Evolutionary conservation across 2,113 vertebrate species (phyloP), one percentile per base, ranked within the genome.

Genomic region (Sprattus sprattus): DNA sequence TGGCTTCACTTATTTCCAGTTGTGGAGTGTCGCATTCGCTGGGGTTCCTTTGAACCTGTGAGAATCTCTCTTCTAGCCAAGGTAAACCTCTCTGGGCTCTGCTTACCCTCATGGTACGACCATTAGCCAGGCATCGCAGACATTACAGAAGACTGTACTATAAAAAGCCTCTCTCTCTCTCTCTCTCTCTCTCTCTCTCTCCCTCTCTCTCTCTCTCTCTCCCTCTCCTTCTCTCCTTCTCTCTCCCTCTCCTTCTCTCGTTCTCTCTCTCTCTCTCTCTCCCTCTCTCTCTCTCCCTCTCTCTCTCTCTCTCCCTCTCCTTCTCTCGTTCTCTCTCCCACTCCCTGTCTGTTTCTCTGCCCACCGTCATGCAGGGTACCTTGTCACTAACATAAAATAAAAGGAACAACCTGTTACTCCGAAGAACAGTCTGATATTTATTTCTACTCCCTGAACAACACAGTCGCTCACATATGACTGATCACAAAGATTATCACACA

Each of bases 141-240:
- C 89, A 86, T 93, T 87, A 92, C 90, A 82, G 83, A 87, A 91
- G 47, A 83, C 84, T 75, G n/a, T 54, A 81, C 90, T 92, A 93
- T 92, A 92, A 91, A 92, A 92, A 92, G 85, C 52, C 54, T 11
- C 3, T 86, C 87, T 89, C 81, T 25, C 28, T 81, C 45, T 46
- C 20, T 84, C 84, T 15, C 45, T 60, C 49, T 82, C 16, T 10
- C 82, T 57, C 4, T 60, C n/a, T 54, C n/a, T 18, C n/a, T 45
- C 45, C 80, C 83, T 60, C 64, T 18, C n/a, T 84, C 28, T 50
- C 16, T 15, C 11, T 44, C 71, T 25, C 57, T 25, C 78, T 45
- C 71, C 10, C 57, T 16, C 83, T 5, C 54, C 46, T 64, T 83
- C 60, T 83, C 64, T n/a, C 45, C 78, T 39, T 18, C n/a, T 45